A percentile compares a stretch with the other conserved stretches of the same genome.
Conservation (phyloP, 2,888 invertebrate genomes). For the Dioctria rufipes region DNA sequence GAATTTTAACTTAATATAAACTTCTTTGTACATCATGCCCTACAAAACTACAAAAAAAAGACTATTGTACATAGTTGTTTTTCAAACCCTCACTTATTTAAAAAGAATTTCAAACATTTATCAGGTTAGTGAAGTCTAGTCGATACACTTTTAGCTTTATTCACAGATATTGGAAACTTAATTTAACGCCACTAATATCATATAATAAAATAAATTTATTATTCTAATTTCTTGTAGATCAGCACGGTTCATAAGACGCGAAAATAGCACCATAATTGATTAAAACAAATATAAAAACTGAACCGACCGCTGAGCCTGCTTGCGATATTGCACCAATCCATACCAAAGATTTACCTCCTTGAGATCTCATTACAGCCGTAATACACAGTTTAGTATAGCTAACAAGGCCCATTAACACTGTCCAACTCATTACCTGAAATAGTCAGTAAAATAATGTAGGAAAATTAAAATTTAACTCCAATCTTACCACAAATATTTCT, state of each 20-base stretch:
- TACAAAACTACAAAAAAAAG: too few relatives aligned
- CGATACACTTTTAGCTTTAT: too few relatives aligned
- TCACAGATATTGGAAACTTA: too few relatives aligned
- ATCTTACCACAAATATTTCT: constrained; percentile 77
- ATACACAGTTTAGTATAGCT: constrained; percentile 86
- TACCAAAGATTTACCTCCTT: constrained; percentile 83
- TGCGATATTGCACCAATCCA: constrained; percentile 85
- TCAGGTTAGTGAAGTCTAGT: too few relatives aligned
- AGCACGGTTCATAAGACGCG: constrained; percentile 67
- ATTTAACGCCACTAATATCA: too few relatives aligned
- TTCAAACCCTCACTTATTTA: too few relatives aligned
- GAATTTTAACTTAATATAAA: too few relatives aligned
- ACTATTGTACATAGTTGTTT: too few relatives aligned
- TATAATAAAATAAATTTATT: too few relatives aligned
- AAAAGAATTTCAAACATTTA: too few relatives aligned
- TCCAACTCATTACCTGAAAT: constrained; percentile 80
- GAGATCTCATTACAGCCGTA: constrained; percentile 80
- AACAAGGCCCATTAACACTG: constrained; percentile 77
- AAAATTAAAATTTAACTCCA: constrained; percentile 35
- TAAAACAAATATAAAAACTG: constrained; percentile 79
- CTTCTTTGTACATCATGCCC: too few relatives aligned
- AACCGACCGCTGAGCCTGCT: constrained; percentile 83
- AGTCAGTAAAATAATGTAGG: background rate
- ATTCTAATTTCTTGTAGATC: too few relatives aligned
- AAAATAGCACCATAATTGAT: constrained; percentile 79